Percentiles rank a stretch among this genome's conserved stretches.
phyloP scores from a whole-genome alignment of 2,113 vertebrate species.

The Gallinago undulata region DNA sequence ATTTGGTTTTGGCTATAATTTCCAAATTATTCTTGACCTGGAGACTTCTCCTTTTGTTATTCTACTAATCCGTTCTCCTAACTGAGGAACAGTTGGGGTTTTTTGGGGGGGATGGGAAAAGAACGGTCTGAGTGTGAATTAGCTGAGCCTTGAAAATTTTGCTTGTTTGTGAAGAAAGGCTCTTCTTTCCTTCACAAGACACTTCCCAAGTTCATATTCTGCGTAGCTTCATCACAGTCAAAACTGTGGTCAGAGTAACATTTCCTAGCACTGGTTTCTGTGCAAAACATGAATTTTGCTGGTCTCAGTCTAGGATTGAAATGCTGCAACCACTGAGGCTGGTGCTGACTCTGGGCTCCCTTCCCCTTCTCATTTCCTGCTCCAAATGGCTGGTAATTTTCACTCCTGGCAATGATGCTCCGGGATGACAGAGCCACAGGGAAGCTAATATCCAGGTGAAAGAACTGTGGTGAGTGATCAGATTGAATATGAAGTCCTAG shows the following conservation, averaged over 20 bases:
- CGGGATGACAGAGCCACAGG: background rate
- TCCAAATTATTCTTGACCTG: background rate
- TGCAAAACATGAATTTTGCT: background rate
- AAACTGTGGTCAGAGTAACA: background rate
- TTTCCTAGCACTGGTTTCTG: background rate
- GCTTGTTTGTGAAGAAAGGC: background rate
- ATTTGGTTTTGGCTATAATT: background rate
- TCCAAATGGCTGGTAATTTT: background rate
- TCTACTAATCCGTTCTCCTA: background rate
- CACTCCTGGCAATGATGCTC: background rate
- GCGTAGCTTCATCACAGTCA: background rate
- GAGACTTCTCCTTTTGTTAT: conserved; percentile 6
- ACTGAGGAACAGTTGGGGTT: background rate
- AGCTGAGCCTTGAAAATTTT: background rate
- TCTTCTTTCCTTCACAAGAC: background rate
- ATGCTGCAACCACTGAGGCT: background rate
- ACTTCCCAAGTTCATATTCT: background rate
- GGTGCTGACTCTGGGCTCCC: background rate
- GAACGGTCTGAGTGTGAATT: background rate
- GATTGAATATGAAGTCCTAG: background rate
- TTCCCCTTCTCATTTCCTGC: background rate
- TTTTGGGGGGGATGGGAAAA: background rate
- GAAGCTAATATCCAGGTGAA: background rate
- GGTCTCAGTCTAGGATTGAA: background rate
- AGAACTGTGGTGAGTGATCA: background rate